Conservation (phyloP, 2,113 vertebrate species). For the Alectura lathami region DNA sequence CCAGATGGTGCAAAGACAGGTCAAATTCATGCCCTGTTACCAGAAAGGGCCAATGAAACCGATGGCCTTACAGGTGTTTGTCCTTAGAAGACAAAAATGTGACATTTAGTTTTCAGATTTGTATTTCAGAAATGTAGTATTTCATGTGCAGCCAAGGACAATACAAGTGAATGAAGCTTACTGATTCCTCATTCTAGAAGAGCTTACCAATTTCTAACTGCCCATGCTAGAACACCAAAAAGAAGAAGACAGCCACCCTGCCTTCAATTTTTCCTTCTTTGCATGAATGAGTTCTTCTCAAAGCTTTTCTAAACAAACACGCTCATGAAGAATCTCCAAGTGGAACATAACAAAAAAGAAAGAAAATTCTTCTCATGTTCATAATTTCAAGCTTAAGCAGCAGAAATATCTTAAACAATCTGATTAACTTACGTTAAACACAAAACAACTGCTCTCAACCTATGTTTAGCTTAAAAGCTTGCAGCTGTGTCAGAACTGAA, state of each 20-base stretch:
- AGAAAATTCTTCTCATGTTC: background rate
- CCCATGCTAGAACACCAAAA: background rate
- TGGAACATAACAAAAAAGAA: background rate
- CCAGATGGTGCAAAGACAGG: background rate
- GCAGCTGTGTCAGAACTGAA: background rate
- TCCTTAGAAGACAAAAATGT: background rate
- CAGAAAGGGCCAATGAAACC: background rate
- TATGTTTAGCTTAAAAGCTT: background rate
- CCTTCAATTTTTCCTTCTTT: background rate
- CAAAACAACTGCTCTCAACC: background rate
- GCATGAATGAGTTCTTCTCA: background rate
- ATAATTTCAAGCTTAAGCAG: background rate
- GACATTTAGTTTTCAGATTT: background rate
- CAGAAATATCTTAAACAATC: background rate
- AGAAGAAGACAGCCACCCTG: background rate
- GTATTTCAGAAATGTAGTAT: background rate
- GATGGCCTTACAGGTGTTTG: background rate
- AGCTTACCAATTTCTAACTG: background rate
- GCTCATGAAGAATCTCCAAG: background rate
- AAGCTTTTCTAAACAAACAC: background rate
- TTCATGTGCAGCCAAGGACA: background rate
- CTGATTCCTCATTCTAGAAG: background rate
- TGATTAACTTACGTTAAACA: background rate
- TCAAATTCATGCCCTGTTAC: background rate
- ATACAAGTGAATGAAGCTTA: background rate